Conservation (phyloP, 2,888 invertebrate genomes). For the Hypomecis punctinalis region DNA sequence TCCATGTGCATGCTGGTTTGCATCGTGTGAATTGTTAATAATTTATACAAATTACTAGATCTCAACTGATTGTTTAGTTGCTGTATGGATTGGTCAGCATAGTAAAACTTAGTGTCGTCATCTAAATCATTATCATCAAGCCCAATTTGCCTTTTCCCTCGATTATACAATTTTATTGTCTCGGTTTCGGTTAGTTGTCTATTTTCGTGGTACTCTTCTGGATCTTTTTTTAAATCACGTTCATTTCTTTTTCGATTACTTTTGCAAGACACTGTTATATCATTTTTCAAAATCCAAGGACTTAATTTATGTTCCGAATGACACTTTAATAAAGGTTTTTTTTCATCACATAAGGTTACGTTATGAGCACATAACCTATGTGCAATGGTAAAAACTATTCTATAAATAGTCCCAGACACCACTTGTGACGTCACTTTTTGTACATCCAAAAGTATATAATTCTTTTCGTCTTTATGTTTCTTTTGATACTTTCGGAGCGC, state of each 20-base stretch:
- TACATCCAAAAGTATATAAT: constrained; percentile 55
- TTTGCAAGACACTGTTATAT: constrained; percentile 64
- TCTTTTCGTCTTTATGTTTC: constrained; percentile 38
- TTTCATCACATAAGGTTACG: constrained; percentile 41
- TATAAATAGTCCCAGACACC: constrained; percentile 57
- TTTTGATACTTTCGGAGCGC: constrained; percentile 54
- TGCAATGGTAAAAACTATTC: constrained; percentile 58
- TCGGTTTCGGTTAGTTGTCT: constrained; percentile 25
- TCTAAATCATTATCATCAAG: constrained; percentile 63
- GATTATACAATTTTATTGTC: constrained; percentile 29
- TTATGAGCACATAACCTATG: constrained; percentile 47
- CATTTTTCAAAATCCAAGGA: constrained; percentile 77
- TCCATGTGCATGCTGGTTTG: constrained; percentile 61
- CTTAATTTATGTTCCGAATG: constrained; percentile 80
- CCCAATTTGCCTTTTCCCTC: constrained; percentile 52
- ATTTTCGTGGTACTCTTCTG: constrained; percentile 13
- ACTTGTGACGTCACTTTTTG: constrained; percentile 53
- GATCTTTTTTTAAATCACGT: constrained; percentile 18
- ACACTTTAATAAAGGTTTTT: constrained; percentile 62
- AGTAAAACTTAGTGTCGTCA: constrained; percentile 65
- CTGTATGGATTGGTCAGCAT: constrained; percentile 64
- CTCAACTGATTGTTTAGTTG: constrained; percentile 56
- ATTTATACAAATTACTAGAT: constrained; percentile 66
- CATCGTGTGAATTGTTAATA: constrained; percentile 62
- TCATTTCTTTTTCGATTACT: constrained; percentile 32